Evolutionary conservation across 2,888 invertebrate species (phyloP), one percentile per base, ranked within the genome.

Genomic region (Erebia palarica): DNA sequence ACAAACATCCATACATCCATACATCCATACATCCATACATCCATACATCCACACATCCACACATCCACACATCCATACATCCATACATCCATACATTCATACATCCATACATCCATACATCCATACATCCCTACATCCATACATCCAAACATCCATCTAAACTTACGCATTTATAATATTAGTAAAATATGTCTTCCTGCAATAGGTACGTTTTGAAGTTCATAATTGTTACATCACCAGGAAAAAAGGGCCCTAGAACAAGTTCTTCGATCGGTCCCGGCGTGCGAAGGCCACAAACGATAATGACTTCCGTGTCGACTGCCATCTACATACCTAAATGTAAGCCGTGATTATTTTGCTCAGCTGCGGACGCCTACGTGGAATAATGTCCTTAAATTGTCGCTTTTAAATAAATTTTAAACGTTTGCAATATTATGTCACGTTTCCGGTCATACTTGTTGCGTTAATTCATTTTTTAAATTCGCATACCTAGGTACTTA

Each of bases 241-340:
- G 69, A 67, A 72, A 69, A 58, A 72, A 66, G 61, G 69, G 68
- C 60, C 60, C 58, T 42, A 69, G 67, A 57, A 68, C 58, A 14
- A 69, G 67, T 60, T 65, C 65, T 65, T 72, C 73, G 75, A 79
- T 79, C 81, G 79, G 83, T 83, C 85, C 85, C 85, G 83, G 80
- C 78, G 82, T 78, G 75, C 81, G 87, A 90, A 91, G 91, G 90
- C 85, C 89, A 81, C 83, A 51, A 73, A 72, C 72, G 59, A 66
- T 72, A 76, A 77, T 72, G 69, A 75, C 74, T 71, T 74, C 78
- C 76, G 79, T 75, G 79, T 71, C 73, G 74, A 72, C 73, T 70
- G 55, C 63, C 70, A 76, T 80, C 76, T 78, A 77, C 78, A 80
- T 80, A 76, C 69, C 71, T 77, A 78, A n/a, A 77, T 73, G 75